Evolutionary conservation across 2,888 invertebrate genomes (phyloP).

Genomic region (Lochmaea capreae): DNA sequence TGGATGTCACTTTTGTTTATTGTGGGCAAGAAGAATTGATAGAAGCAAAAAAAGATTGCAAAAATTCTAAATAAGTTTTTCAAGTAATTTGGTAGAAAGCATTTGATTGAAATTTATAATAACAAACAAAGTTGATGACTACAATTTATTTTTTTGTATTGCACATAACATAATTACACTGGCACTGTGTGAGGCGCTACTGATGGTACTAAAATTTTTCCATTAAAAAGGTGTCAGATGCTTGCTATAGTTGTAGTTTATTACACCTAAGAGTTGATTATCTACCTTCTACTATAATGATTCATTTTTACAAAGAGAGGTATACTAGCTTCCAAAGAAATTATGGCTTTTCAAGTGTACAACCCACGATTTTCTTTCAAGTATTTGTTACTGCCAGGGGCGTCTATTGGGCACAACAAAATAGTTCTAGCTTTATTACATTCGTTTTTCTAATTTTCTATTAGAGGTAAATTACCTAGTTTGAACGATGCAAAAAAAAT

Average conservation of each 20-base stretch:
- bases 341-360: constrained; percentile 31
- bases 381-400: constrained; percentile 17
- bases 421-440: background rate
- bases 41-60: too few relatives aligned
- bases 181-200: constrained; percentile 15
- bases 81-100: too few relatives aligned
- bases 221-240: constrained; percentile 25
- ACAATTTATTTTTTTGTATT: too few relatives aligned
- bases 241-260: constrained; percentile 25
- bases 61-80: too few relatives aligned
- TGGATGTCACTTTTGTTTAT: too few relatives aligned
- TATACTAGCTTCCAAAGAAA: constrained; percentile 24
- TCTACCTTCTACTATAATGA: constrained; percentile 29
- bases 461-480: too few relatives aligned
- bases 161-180: background rate
- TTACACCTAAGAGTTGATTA: constrained; percentile 25
- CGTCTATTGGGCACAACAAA: background rate
- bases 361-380: constrained; percentile 32
- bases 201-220: constrained; percentile 12
- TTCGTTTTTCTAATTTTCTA: background rate
- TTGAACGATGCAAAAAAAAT: too few relatives aligned
- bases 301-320: constrained; percentile 27
- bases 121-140: too few relatives aligned
- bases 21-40: too few relatives aligned
- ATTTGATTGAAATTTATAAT: too few relatives aligned